Conservation (phyloP, 2,113 vertebrate genomes). For the Taxidea taxus region DNA sequence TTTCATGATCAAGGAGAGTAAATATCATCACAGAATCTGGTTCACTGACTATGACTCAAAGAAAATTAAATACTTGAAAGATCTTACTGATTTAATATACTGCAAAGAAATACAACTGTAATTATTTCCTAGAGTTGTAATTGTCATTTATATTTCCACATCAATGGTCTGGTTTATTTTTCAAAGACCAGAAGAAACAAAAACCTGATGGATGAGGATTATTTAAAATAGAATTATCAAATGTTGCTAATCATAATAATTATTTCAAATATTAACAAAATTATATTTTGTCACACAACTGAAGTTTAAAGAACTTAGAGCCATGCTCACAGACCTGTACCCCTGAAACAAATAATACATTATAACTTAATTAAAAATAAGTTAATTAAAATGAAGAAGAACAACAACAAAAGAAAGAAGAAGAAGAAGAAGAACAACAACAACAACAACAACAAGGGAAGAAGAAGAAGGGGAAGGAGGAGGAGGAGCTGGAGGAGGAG, state of each 20-base stretch:
- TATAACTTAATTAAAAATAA: no score
- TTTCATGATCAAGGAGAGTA: neutral
- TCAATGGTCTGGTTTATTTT: neutral
- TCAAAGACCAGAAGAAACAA: neutral
- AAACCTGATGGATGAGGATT: neutral
- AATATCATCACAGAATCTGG: neutral
- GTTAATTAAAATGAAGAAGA: no score
- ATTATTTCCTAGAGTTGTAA: neutral
- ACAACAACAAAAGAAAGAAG: no score
- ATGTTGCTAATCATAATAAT: neutral
- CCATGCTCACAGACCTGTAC: neutral
- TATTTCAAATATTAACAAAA: neutral
- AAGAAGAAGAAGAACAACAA: no score
- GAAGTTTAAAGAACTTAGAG: neutral
- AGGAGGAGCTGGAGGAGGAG: no score
- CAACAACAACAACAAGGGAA: no score
- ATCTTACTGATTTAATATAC: neutral
- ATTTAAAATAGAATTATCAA: neutral
- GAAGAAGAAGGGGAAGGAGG: no score
- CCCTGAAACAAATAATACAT: no score
- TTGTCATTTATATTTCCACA: neutral
- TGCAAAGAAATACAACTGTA: neutral
- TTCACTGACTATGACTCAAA: neutral
- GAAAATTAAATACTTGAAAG: neutral
- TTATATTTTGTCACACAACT: neutral